Percentiles rank a stretch among this genome's conserved stretches.
Evolutionary conservation across 2,113 vertebrate genomes (phyloP).

Genomic region (Chaenocephalus aceratus): DNA sequence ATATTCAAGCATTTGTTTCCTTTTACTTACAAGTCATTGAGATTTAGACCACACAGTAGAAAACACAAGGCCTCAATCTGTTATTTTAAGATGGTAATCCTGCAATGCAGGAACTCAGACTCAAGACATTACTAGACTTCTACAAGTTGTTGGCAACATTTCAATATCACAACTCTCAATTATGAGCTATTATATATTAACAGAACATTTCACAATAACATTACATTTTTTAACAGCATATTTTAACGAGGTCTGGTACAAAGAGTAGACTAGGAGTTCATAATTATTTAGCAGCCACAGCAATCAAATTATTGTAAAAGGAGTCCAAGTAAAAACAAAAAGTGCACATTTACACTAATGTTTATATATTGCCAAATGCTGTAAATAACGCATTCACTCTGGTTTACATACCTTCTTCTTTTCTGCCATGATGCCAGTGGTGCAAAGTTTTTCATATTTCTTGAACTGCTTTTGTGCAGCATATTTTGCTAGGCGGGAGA

Average conservation of each 20-base stretch:
- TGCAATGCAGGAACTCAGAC: not conserved
- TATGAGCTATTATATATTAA: too few species aligned
- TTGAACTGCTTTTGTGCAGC: slow-evolving; percentile 32
- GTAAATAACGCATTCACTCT: not conserved
- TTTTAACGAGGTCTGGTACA: not conserved
- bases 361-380: not conserved
- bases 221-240: not conserved
- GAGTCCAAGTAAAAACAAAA: not conserved
- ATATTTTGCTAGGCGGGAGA: slow-evolving; percentile 52
- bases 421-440: not conserved
- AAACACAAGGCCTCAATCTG: not conserved
- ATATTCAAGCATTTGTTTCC: not conserved
- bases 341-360: not conserved
- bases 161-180: not conserved
- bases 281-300: not conserved
- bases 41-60: not conserved
- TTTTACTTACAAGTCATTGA: not conserved
- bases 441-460: slow-evolving; percentile 37
- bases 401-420: slow-evolving; percentile 46
- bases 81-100: not conserved
- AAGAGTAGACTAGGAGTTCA: not conserved
- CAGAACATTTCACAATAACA: not conserved
- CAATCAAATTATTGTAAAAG: not conserved
- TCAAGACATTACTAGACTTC: not conserved
- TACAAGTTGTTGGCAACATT: not conserved